Evolutionary conservation across 2,797 vertebrate genomes (phyloP).

Genomic region (Pseudochaenichthys georgianus): DNA sequence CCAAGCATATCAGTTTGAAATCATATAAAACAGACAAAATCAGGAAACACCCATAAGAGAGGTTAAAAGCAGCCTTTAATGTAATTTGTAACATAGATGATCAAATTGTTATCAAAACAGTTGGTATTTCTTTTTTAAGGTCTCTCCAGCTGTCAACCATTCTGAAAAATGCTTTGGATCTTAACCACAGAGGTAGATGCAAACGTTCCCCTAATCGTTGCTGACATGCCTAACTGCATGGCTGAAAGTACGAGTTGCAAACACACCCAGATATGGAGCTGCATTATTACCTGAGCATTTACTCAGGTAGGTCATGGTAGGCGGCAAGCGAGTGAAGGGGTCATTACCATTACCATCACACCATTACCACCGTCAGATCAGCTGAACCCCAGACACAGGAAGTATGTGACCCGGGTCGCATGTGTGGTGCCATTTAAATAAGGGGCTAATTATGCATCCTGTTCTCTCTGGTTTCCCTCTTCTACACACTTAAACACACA

Average conservation of each 20-base stretch:
- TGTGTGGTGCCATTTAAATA: constrained; percentile 51
- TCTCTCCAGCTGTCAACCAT: constrained; percentile 2
- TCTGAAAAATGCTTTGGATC: not conserved
- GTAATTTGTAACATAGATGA: too few relatives aligned
- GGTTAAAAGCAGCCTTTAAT: too few relatives aligned
- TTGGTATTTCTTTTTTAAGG: not conserved
- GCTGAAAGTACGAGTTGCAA: constrained; percentile 29
- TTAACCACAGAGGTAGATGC: constrained; percentile 5
- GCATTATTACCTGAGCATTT: constrained; percentile 14
- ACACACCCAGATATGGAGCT: constrained; percentile 36
- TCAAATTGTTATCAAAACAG: too few relatives aligned
- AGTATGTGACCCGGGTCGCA: constrained; percentile 59
- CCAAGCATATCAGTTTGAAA: too few relatives aligned
- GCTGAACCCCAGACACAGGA: constrained; percentile 67
- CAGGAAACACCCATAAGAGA: too few relatives aligned
- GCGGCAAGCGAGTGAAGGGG: constrained; percentile 33
- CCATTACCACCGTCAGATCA: constrained; percentile 6
- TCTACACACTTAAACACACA: constrained; percentile 29
- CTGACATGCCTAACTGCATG: constrained; percentile 18
- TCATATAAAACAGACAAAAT: too few relatives aligned
- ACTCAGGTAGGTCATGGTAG: constrained; percentile 33
- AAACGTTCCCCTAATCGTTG: constrained; percentile 30
- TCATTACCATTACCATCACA: constrained; percentile 43
- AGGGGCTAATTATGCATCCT: constrained; percentile 64
- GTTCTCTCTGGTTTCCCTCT: constrained; percentile 51